Conservation (phyloP, 2,113 vertebrate species). For the Zapornia atra region DNA sequence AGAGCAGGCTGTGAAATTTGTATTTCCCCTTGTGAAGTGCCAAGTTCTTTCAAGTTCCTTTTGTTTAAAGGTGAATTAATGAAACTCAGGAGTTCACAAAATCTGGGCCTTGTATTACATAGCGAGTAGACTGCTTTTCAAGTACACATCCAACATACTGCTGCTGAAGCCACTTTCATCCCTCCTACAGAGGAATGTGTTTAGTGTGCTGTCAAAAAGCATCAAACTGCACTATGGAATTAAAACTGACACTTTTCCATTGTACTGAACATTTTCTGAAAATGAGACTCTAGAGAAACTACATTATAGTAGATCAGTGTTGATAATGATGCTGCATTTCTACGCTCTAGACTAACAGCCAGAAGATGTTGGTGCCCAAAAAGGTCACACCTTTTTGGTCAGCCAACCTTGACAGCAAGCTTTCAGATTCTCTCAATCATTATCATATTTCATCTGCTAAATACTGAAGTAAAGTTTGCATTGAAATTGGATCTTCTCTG, state of each 20-base stretch:
- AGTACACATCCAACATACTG: not conserved
- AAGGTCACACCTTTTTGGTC: not conserved
- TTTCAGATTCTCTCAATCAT: not conserved
- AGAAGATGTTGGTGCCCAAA: not conserved
- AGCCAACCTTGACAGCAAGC: not conserved
- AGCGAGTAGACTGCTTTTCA: not conserved
- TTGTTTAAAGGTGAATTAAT: conserved; percentile 31
- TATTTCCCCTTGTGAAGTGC: not conserved
- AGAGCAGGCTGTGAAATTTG: conserved; percentile 10
- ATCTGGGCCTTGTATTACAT: not conserved
- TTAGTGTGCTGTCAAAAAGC: not conserved
- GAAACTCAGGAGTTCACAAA: not conserved
- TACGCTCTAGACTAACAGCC: not conserved
- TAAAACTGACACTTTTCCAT: not conserved
- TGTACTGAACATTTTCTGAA: not conserved
- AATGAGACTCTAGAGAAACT: not conserved
- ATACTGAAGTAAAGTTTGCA: not conserved
- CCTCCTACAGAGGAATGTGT: not conserved
- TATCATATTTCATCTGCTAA: not conserved
- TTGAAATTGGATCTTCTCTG: not conserved
- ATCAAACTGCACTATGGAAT: not conserved
- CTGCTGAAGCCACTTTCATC: not conserved
- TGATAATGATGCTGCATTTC: not conserved
- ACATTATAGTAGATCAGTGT: not conserved
- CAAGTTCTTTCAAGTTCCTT: not conserved